Evolutionary conservation across 1,140 invertebrate genomes (phyloP).

Genomic region (Drosophila micromelanica): DNA sequence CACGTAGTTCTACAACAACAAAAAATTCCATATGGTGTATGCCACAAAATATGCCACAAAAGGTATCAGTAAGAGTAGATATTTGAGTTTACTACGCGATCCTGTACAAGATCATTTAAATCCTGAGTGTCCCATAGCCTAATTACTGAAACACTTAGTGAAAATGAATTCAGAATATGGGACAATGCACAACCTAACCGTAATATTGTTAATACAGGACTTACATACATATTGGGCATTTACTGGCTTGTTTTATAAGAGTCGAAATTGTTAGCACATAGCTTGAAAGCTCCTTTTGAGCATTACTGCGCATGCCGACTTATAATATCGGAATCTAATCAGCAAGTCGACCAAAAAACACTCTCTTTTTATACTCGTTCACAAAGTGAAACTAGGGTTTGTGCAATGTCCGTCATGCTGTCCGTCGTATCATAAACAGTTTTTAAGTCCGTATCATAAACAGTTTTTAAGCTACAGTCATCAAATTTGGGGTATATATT

Average conservation of each 20-base stretch:
- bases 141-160: conserved; percentile 20
- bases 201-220: background rate
- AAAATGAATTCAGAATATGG: conserved; percentile 40
- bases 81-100: background rate
- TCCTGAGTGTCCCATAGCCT: background rate
- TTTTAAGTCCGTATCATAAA: too few species aligned
- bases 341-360: background rate
- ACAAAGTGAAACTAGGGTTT: too few species aligned
- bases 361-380: background rate
- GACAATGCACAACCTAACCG: background rate
- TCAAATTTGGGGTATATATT: too few species aligned
- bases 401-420: too few species aligned
- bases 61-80: background rate
- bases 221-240: conserved; percentile 20
- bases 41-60: background rate
- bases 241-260: conserved; percentile 54
- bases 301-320: conserved; percentile 41
- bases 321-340: background rate
- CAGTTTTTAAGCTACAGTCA: too few species aligned
- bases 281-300: conserved; percentile 41
- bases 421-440: too few species aligned
- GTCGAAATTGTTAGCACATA: conserved; percentile 8
- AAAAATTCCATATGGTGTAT: background rate
- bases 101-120: background rate
- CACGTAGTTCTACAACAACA: background rate